Conservation (phyloP, 2,797 vertebrate genomes). For the Alca torda region DNA sequence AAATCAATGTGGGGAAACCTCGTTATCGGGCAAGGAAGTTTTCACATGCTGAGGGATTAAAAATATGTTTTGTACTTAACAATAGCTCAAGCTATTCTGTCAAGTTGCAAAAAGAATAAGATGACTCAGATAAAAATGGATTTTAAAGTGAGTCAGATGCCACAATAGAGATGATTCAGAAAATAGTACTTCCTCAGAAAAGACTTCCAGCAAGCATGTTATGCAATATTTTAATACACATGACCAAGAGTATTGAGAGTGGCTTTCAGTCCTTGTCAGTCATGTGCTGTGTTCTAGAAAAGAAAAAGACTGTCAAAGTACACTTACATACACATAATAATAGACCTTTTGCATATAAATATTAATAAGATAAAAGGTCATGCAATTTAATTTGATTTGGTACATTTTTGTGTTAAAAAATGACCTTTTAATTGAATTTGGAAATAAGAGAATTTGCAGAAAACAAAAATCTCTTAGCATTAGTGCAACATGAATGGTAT, state of each 20-base stretch:
- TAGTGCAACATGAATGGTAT: neutral
- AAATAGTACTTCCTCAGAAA: neutral
- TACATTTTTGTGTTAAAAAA: neutral
- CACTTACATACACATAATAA: neutral
- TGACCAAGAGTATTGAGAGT: neutral
- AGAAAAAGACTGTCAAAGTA: neutral
- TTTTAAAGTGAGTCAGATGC: neutral
- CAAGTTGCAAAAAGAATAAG: neutral
- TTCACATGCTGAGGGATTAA: neutral
- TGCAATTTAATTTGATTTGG: neutral
- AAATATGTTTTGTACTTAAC: neutral
- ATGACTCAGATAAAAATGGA: conserved; percentile 17
- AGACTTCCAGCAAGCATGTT: neutral
- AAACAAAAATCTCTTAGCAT: neutral
- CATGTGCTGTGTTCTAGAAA: neutral
- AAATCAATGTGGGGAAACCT: neutral
- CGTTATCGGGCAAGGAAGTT: neutral
- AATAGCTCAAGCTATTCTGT: neutral
- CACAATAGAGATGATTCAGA: neutral
- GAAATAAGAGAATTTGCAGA: neutral
- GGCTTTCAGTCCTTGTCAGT: neutral
- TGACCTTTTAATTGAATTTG: neutral
- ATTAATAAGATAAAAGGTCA: neutral
- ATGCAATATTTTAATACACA: conserved; percentile 16
- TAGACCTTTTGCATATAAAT: neutral